Conservation (phyloP, 2,113 vertebrate genomes). For the Urocitellus parryii region DNA sequence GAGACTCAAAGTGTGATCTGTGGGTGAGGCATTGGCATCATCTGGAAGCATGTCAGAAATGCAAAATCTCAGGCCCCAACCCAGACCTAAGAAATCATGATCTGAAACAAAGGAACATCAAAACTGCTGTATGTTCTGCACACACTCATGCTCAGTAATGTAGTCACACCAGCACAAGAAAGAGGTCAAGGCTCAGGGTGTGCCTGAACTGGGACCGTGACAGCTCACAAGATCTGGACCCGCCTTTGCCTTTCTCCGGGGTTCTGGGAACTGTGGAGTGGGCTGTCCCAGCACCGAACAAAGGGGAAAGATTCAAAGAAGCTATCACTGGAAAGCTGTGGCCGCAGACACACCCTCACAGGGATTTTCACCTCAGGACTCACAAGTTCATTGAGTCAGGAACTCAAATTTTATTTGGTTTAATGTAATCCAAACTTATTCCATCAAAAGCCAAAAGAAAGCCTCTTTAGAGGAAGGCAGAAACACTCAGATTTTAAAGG, state of each 20-base stretch:
- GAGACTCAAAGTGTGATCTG: background rate
- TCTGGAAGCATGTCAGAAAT: background rate
- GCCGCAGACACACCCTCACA: background rate
- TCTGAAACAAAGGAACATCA: slow-evolving; percentile 13
- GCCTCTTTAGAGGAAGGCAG: background rate
- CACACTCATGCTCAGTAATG: background rate
- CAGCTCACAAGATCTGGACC: background rate
- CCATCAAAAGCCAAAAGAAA: background rate
- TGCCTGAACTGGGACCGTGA: background rate
- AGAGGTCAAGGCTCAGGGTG: background rate
- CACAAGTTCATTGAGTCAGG: background rate
- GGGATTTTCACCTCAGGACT: background rate
- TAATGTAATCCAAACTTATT: background rate
- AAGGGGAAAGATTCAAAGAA: background rate
- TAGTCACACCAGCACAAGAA: background rate
- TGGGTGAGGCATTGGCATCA: background rate
- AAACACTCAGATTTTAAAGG: background rate
- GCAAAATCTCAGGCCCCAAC: background rate
- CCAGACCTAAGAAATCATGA: background rate
- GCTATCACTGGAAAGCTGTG: background rate
- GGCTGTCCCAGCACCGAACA: background rate
- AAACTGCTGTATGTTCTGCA: background rate
- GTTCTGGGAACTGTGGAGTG: background rate
- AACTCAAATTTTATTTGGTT: background rate
- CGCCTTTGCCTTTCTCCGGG: background rate